Evolutionary conservation across 2,888 invertebrate species (phyloP).

Genomic region (Leucophenga maculata): DNA sequence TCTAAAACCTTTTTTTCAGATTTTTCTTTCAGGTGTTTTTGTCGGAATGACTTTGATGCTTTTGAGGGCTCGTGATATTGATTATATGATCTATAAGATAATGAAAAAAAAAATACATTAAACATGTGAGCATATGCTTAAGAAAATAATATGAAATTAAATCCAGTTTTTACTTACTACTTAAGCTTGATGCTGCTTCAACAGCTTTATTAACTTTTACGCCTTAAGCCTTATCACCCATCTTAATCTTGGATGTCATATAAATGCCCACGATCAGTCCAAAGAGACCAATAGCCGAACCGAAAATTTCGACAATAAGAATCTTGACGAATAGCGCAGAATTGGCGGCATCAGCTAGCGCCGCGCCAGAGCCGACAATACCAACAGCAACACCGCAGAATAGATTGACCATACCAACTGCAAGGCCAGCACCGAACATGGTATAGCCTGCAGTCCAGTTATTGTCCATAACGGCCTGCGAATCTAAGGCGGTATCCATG

Average conservation of each 20-base stretch:
- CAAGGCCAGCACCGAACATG: conserved; percentile 96
- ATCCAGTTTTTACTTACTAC: not conserved
- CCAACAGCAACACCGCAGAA: conserved; percentile 95
- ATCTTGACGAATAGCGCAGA: conserved; percentile 97
- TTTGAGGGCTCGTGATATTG: conserved; percentile 43
- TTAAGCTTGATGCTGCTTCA: conserved; percentile 14
- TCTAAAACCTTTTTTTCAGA: conserved; percentile 51
- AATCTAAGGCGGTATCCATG: conserved; percentile 55
- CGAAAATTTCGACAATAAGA: conserved; percentile 98
- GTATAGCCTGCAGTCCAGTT: conserved; percentile 92
- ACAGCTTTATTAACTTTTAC: not conserved
- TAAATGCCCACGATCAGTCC: conserved; percentile 98
- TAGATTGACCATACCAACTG: conserved; percentile 95
- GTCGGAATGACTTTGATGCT: conserved; percentile 56
- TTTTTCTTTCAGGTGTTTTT: conserved; percentile 32
- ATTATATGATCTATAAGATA: conserved; percentile 5
- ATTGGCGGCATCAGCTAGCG: conserved; percentile 97
- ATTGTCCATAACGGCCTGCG: conserved; percentile 73
- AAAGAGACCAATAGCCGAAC: conserved; percentile 98
- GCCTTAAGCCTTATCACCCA: conserved; percentile 77
- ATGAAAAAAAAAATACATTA: conserved; percentile 33
- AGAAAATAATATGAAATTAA: too few species aligned
- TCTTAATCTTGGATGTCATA: conserved; percentile 87
- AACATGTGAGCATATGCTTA: not conserved
- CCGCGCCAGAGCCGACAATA: conserved; percentile 98